A percentile compares a stretch with the other conserved stretches of the same genome.
These are phyloP conservation scores for Drosophila albomicans DNA, from an alignment of 1,140 invertebrate species.

Conservation along the genomic window DNA sequence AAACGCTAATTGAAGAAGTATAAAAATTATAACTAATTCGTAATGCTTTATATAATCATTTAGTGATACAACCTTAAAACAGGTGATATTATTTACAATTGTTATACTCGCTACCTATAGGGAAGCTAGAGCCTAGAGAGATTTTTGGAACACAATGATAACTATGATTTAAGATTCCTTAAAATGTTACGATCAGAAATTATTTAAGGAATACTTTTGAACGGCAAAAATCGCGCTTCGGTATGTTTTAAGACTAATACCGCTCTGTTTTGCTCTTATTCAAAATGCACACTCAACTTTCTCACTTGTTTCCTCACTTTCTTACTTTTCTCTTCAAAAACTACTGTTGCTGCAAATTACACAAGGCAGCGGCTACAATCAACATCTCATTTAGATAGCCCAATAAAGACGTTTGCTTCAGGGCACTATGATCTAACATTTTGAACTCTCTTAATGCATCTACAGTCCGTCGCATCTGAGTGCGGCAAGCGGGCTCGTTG, in stretches of 20 bases:
- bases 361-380: conserved; percentile 67
- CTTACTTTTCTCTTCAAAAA: not conserved
- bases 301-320: too few species aligned
- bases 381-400: conserved; percentile 79
- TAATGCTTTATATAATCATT: conserved; percentile 26
- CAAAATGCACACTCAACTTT: too few species aligned
- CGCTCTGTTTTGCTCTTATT: too few species aligned
- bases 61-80: conserved; percentile 49
- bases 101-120: not conserved
- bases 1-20: not conserved
- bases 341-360: conserved; percentile 76
- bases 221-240: too few species aligned
- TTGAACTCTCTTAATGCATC: conserved; percentile 67
- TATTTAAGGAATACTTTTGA: too few species aligned
- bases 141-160: too few species aligned
- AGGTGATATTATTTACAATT: conserved; percentile 25
- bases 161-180: too few species aligned
- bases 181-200: too few species aligned
- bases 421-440: conserved; percentile 67
- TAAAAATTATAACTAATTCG: conserved; percentile 12
- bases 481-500: conserved; percentile 66
- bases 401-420: conserved; percentile 64
- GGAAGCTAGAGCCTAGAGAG: too few species aligned
- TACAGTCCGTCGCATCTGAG: conserved; percentile 70
- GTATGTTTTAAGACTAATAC: too few species aligned